Percentiles rank a stretch among this genome's conserved stretches.
Evolutionary conservation across 2,888 invertebrate genomes (phyloP).

Genomic region (Conops quadrifasciatus): DNA sequence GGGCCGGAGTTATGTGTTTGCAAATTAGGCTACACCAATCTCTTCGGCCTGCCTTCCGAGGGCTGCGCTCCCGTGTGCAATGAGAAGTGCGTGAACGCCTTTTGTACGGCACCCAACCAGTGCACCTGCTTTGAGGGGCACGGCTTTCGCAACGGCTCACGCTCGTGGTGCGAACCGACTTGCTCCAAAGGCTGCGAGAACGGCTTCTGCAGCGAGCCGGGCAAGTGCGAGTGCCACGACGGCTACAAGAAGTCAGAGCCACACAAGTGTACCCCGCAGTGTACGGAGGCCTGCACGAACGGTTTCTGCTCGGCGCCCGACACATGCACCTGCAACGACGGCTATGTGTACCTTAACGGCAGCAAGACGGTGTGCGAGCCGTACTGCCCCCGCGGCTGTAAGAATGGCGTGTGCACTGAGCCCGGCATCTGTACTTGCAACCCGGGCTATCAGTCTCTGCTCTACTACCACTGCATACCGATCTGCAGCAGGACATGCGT

Average conservation of each 20-base stretch:
- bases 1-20: slow-evolving; percentile 67
- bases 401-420: slow-evolving; percentile 64
- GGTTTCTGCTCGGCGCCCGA: slow-evolving; percentile 63
- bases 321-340: slow-evolving; percentile 60
- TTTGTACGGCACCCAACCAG: slow-evolving; percentile 64
- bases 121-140: slow-evolving; percentile 60
- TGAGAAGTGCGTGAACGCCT: slow-evolving; percentile 67
- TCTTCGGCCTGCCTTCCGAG: slow-evolving; percentile 44
- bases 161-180: slow-evolving; percentile 57
- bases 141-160: slow-evolving; percentile 53
- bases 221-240: slow-evolving; percentile 57
- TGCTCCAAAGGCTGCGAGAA: slow-evolving; percentile 59
- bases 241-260: slow-evolving; percentile 54
- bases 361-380: slow-evolving; percentile 57
- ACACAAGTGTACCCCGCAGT: slow-evolving; percentile 56
- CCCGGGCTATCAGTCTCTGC: slow-evolving; percentile 54
- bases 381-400: slow-evolving; percentile 52
- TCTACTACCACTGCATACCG: slow-evolving; percentile 55
- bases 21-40: slow-evolving; percentile 52
- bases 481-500: slow-evolving; percentile 54
- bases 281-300: slow-evolving; percentile 55
- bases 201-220: slow-evolving; percentile 63
- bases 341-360: slow-evolving; percentile 52
- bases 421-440: slow-evolving; percentile 63
- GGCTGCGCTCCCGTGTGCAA: slow-evolving; percentile 67